These are phyloP conservation scores for Pao palembangensis DNA, from an alignment of 2,113 vertebrate genomes.

Conservation along the genomic window DNA sequence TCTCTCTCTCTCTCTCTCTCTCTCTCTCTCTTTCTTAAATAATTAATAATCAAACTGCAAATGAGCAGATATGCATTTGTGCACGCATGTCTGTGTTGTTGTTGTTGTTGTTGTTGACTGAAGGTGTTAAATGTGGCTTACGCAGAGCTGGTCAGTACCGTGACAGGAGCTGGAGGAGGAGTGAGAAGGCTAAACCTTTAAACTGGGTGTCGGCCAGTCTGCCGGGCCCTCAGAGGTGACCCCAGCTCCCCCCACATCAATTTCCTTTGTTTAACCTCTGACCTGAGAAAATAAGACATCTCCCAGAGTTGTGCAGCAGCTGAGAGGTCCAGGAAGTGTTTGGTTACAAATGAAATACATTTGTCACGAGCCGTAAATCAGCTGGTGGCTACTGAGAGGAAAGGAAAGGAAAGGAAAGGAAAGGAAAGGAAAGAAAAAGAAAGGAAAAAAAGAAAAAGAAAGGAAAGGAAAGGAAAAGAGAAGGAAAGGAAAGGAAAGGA, in stretches of 20 bases:
- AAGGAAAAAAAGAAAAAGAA: too few species aligned
- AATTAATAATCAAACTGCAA: too few species aligned
- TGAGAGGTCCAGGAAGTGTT: conserved; percentile 94
- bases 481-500: background rate
- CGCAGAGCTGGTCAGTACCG: too few species aligned
- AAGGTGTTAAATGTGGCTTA: too few species aligned
- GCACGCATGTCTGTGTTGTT: background rate
- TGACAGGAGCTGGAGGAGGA: too few species aligned
- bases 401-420: too few species aligned
- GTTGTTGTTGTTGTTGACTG: background rate
- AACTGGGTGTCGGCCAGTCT: conserved; percentile 66
- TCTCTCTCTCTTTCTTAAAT: too few species aligned
- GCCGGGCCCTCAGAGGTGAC: conserved; percentile 40
- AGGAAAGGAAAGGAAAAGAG: too few species aligned
- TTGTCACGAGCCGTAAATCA: conserved; percentile 94
- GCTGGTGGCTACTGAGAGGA: conserved; percentile 63
- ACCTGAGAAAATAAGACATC: conserved; percentile 86
- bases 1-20: too few species aligned
- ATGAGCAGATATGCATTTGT: too few species aligned
- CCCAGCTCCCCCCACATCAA: conserved; percentile 70
- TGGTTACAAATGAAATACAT: conserved; percentile 98
- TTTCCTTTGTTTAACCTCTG: conserved; percentile 99
- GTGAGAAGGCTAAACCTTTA: conserved; percentile 79
- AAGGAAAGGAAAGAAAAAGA: too few species aligned
- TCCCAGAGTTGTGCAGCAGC: conserved; percentile 85